These are phyloP conservation scores for Trochalopteron elliotii DNA, from an alignment of 2,113 vertebrate genomes.

Conservation along the genomic window DNA sequence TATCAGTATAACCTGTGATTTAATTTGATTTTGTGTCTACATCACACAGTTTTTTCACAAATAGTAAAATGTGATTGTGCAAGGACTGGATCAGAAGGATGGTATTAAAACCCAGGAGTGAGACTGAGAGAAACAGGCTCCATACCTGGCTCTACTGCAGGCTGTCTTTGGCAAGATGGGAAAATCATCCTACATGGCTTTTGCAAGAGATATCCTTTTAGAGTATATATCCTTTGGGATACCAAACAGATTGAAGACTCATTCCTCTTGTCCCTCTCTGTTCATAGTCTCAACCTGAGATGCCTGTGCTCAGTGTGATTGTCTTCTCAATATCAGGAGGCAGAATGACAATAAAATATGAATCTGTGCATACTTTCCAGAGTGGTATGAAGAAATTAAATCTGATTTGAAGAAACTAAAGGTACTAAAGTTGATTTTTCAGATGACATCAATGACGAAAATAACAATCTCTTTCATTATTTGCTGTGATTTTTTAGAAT, in stretches of 20 bases:
- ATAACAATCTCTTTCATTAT: not conserved
- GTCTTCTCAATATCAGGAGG: not conserved
- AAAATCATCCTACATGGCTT: not conserved
- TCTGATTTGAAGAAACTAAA: not conserved
- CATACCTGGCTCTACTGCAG: not conserved
- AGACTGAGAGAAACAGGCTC: not conserved
- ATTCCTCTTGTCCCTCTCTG: not conserved
- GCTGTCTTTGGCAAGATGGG: not conserved
- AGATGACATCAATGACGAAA: not conserved
- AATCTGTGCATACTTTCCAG: not conserved
- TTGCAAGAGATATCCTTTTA: not conserved
- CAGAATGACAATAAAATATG: not conserved
- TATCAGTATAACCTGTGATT: not conserved
- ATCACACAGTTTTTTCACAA: not conserved
- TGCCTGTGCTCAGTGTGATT: not conserved
- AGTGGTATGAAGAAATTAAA: not conserved
- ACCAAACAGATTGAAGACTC: not conserved
- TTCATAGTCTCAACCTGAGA: not conserved
- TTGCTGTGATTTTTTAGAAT: not conserved
- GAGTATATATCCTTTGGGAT: not conserved
- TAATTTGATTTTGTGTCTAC: not conserved
- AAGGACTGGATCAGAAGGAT: not conserved
- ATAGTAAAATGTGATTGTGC: not conserved
- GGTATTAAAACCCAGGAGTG: not conserved
- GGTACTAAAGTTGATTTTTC: not conserved